These are phyloP conservation scores for Heliocidaris erythrogramma DNA, from an alignment of 35 echinoderm and acorn worm species.

Conservation along the genomic window DNA sequence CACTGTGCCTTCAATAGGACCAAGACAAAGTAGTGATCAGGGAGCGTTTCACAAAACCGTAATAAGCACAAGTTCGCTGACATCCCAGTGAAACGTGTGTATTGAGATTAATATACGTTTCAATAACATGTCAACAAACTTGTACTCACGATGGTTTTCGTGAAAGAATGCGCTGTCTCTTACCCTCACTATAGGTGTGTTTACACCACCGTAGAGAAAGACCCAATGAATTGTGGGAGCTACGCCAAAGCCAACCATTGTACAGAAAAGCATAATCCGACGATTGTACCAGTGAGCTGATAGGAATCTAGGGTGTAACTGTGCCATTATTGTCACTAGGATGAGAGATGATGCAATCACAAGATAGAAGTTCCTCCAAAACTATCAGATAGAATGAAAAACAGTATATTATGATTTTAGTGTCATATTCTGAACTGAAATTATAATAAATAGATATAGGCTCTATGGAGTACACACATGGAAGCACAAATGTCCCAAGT, in stretches of 20 bases:
- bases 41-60: too few species aligned
- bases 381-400: slow-evolving; percentile 51
- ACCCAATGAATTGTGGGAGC: slow-evolving; percentile 88
- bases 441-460: too few species aligned
- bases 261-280: slow-evolving; percentile 68
- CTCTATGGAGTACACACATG: too few species aligned
- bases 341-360: slow-evolving; percentile 71
- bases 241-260: slow-evolving; percentile 86
- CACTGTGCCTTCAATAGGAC: too few species aligned
- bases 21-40: too few species aligned
- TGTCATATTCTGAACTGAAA: too few species aligned
- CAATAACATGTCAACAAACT: too few species aligned
- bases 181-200: slow-evolving; percentile 81
- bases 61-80: too few species aligned
- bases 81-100: too few species aligned
- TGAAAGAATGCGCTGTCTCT: background rate
- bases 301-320: slow-evolving; percentile 77
- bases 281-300: slow-evolving; percentile 69
- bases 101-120: too few species aligned
- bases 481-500: too few species aligned
- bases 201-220: slow-evolving; percentile 77
- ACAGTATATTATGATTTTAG: background rate
- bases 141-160: too few species aligned
- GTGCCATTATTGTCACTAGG: slow-evolving; percentile 67
- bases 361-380: slow-evolving; percentile 79